Percentiles rank a stretch among this genome's conserved stretches.
These are phyloP conservation scores for Gadus macrocephalus DNA, from an alignment of 2,113 vertebrate genomes.

Conservation along the genomic window DNA sequence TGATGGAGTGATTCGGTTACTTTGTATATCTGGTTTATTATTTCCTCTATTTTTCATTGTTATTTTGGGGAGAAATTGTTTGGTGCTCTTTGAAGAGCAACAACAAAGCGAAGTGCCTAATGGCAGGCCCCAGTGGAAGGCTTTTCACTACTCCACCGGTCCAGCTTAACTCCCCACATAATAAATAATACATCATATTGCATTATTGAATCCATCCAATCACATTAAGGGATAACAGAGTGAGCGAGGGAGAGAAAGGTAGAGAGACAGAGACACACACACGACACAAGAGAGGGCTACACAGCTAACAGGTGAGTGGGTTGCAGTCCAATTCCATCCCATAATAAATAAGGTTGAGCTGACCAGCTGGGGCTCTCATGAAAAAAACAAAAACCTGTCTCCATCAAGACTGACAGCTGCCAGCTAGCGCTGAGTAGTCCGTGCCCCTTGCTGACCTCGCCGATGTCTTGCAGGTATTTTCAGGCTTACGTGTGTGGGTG, in stretches of 20 bases:
- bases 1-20: no score
- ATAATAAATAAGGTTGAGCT: constrained; percentile 45
- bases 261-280: no score
- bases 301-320: constrained; percentile 64
- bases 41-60: no score
- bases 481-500: constrained; percentile 27
- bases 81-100: no score
- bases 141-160: not conserved
- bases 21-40: no score
- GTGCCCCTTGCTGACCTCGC: constrained; percentile 44
- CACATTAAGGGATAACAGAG: constrained; percentile 54
- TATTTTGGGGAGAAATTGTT: no score
- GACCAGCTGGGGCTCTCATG: constrained; percentile 57
- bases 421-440: constrained; percentile 53
- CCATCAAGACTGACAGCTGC: constrained; percentile 69
- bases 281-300: constrained; percentile 9
- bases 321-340: constrained; percentile 57
- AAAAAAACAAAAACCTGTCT: constrained; percentile 11
- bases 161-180: constrained; percentile 13
- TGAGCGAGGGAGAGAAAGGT: constrained; percentile 33
- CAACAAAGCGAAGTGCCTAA: no score
- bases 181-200: constrained; percentile 59
- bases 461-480: constrained; percentile 44
- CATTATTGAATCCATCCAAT: constrained; percentile 61
- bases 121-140: no score